Conservation (phyloP, 2,797 vertebrate species). For the Gallinago nigripennis region DNA sequence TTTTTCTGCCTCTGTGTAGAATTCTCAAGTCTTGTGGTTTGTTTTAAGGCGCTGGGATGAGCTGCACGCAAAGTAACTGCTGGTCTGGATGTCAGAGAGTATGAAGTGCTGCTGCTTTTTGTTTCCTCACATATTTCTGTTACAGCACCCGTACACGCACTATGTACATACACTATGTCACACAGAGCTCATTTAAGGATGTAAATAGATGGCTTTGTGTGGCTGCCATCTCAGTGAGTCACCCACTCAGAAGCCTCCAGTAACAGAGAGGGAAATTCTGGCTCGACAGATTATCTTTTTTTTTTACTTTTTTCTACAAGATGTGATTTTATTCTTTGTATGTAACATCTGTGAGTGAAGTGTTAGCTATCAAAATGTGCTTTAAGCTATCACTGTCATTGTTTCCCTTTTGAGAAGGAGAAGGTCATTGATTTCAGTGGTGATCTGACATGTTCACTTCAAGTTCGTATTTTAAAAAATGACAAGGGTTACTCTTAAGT, state of each 20-base stretch:
- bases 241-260: not conserved
- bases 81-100: not conserved
- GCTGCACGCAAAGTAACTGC: not conserved
- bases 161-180: not conserved
- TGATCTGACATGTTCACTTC: not conserved
- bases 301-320: not conserved
- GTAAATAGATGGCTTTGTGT: not conserved
- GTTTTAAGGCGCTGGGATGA: not conserved
- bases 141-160: accelerated
- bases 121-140: not conserved
- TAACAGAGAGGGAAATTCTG: not conserved
- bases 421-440: not conserved
- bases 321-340: not conserved
- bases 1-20: not conserved
- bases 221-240: not conserved
- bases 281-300: not conserved
- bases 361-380: not conserved
- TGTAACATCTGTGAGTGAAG: not conserved
- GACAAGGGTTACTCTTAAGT: not conserved
- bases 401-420: not conserved
- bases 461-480: not conserved
- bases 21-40: not conserved
- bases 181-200: not conserved
- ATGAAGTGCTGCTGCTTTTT: not conserved
- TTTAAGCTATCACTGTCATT: not conserved